A percentile compares a stretch with the other conserved stretches of the same genome.
phyloP scores from a whole-genome alignment of 1,140 invertebrate genomes.

The Tetragnatha versicolor region DNA sequence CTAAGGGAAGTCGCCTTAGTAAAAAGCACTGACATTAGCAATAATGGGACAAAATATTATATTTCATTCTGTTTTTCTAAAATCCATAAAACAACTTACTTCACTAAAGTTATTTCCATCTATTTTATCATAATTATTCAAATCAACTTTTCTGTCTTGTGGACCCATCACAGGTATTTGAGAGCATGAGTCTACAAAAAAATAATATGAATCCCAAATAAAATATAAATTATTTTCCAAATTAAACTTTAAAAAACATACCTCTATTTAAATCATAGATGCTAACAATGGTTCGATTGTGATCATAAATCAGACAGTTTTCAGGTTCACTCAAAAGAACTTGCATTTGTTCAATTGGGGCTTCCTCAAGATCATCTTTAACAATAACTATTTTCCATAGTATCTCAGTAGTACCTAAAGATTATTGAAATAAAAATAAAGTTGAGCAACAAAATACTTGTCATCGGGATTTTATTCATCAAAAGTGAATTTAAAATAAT shows the following conservation, averaged over 20 bases:
- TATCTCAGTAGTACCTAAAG: conserved; percentile 13
- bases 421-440: not conserved
- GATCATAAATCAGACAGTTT: conserved; percentile 32
- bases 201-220: not conserved
- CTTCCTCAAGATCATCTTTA: conserved; percentile 53
- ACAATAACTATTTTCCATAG: conserved; percentile 51
- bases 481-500: not conserved
- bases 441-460: not conserved
- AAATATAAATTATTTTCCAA: no score
- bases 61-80: no score
- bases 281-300: conserved; percentile 41
- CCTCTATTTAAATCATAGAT: conserved; percentile 54
- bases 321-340: conserved; percentile 35
- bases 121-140: not conserved
- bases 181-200: conserved; percentile 9
- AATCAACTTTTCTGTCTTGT: not conserved
- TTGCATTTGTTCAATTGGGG: conserved; percentile 50
- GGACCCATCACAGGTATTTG: not conserved
- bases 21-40: no score
- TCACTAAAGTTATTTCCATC: conserved; percentile 7
- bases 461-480: not conserved
- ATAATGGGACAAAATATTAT: no score
- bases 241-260: conserved; percentile 12
- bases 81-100: no score
- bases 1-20: no score